Percentiles rank a stretch among this genome's conserved stretches.
Conservation (phyloP, 1,140 invertebrate species). For the Holcopasites calliopsidis region DNA sequence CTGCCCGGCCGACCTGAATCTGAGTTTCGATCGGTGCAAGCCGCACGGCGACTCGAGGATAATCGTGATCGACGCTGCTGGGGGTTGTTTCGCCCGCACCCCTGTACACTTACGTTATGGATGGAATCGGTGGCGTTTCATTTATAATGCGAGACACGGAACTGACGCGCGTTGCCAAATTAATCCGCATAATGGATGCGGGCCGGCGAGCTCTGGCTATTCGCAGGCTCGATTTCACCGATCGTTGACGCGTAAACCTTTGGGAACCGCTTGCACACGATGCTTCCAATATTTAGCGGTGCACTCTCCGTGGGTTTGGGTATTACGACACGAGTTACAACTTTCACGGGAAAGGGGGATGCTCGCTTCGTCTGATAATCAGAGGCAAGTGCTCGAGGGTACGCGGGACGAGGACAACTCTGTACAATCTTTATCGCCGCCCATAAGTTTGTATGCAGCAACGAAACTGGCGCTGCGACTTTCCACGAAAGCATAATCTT, state of each 20-base stretch:
- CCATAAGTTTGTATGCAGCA: no score
- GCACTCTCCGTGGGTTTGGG: not conserved
- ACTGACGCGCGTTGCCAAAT: not conserved
- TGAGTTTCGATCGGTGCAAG: constrained; percentile 9
- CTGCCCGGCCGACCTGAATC: constrained; percentile 3
- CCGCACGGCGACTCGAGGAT: constrained; percentile 22
- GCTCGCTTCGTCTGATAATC: no score
- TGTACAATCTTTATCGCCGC: not conserved
- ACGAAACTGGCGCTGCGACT: no score
- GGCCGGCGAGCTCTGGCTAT: not conserved
- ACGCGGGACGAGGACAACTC: not conserved
- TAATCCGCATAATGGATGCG: constrained; percentile 47
- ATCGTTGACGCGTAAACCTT: not conserved
- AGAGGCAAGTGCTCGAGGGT: not conserved
- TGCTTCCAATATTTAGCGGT: not conserved
- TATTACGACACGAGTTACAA: no score
- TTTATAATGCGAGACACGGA: not conserved
- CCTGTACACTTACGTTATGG: no score
- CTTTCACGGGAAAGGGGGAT: no score
- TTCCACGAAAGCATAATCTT: no score
- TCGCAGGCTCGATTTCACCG: not conserved
- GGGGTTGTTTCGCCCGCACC: not conserved
- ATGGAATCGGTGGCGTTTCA: not conserved
- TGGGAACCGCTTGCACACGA: not conserved
- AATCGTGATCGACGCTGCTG: constrained; percentile 27